These are phyloP conservation scores for Agrochola lota DNA, from an alignment of 2,888 invertebrate species.

Conservation along the genomic window DNA sequence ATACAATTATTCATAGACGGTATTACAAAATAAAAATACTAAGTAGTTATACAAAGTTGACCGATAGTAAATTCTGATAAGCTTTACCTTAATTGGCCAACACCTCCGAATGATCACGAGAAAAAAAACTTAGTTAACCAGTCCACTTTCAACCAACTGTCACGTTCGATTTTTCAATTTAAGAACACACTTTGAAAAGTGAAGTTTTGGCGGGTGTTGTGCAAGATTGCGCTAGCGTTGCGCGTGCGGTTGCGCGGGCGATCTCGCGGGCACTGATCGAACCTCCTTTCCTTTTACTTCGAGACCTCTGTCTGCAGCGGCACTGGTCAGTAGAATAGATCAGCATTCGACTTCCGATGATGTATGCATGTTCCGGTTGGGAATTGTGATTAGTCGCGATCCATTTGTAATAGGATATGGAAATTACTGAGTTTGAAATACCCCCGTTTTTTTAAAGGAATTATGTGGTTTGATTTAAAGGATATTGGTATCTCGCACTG, in stretches of 20 bases:
- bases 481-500: slow-evolving; percentile 14
- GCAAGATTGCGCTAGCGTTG: slow-evolving; percentile 58
- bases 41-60: slow-evolving; percentile 30
- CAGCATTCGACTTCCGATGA: slow-evolving; percentile 83
- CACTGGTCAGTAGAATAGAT: slow-evolving; percentile 75
- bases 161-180: slow-evolving; percentile 69
- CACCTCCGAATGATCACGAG: slow-evolving; percentile 64
- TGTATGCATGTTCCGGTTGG: slow-evolving; percentile 83
- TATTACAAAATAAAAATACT: slow-evolving; percentile 51
- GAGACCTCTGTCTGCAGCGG: slow-evolving; percentile 76
- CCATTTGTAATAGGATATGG: slow-evolving; percentile 63
- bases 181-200: slow-evolving; percentile 71
- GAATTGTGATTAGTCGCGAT: slow-evolving; percentile 52
- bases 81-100: slow-evolving; percentile 78
- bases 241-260: slow-evolving; percentile 80
- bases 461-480: slow-evolving; percentile 33
- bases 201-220: slow-evolving; percentile 77
- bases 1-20: slow-evolving; percentile 51
- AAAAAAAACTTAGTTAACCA: slow-evolving; percentile 71
- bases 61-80: slow-evolving; percentile 63
- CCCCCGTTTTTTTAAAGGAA: slow-evolving; percentile 39
- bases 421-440: slow-evolving; percentile 34
- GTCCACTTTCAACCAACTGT: slow-evolving; percentile 77
- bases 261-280: slow-evolving; percentile 85
- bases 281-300: slow-evolving; percentile 83